A percentile compares a stretch with the other conserved stretches of the same genome.
phyloP scores from a whole-genome alignment of 2,888 invertebrate species.

The Mycalesis mineus region DNA sequence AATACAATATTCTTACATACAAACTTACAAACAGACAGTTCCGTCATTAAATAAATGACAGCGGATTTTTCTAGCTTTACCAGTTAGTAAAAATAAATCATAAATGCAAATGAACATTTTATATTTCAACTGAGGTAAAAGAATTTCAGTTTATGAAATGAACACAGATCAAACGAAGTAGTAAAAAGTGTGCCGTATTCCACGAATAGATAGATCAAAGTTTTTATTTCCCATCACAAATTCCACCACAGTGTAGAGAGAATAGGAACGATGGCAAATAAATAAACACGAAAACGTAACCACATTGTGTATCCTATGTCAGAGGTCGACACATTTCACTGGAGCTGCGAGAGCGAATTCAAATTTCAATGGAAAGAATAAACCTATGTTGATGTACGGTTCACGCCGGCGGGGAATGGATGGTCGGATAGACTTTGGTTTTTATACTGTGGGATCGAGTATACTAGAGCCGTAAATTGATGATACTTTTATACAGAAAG shows the following conservation, averaged over 20 bases:
- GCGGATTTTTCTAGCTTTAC: too few species aligned
- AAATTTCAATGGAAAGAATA: slow-evolving; percentile 19
- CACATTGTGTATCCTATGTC: slow-evolving; percentile 9
- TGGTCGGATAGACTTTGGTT: slow-evolving; percentile 6
- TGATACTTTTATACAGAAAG: not conserved
- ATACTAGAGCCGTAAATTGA: not conserved
- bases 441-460: not conserved
- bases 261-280: not conserved
- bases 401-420: not conserved
- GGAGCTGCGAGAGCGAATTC: slow-evolving; percentile 14
- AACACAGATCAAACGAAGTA: too few species aligned
- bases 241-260: not conserved
- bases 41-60: too few species aligned
- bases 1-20: too few species aligned
- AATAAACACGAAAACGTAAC: slow-evolving; percentile 13
- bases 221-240: not conserved
- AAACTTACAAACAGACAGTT: too few species aligned
- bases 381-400: slow-evolving; percentile 7
- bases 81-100: too few species aligned
- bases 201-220: not conserved
- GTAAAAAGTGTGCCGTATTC: too few species aligned
- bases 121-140: too few species aligned
- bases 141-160: too few species aligned
- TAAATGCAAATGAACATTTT: too few species aligned
- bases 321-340: slow-evolving; percentile 19